Evolutionary conservation across 53 echinoderm and acorn worm genomes (phyloP).

Genomic region (Patiria pectinifera): DNA sequence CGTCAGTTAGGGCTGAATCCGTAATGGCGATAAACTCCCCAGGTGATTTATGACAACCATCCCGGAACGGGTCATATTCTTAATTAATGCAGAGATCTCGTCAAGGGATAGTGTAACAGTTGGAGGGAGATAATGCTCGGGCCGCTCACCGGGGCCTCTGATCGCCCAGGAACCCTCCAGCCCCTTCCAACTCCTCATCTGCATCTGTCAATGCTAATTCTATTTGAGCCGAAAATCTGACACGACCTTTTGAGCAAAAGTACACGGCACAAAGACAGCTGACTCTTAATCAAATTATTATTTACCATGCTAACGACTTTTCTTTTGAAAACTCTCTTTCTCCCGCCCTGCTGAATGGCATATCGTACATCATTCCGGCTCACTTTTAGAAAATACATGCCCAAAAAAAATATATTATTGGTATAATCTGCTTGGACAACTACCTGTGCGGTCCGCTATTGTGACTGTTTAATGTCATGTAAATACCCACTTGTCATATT

Average conservation of each 20-base stretch:
- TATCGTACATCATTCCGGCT: background rate
- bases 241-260: conserved; percentile 47
- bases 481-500: background rate
- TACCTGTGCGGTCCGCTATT: conserved; percentile 1
- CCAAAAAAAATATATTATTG: background rate
- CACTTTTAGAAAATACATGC: conserved; percentile 5
- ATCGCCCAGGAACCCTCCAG: background rate
- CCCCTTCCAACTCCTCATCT: conserved; percentile 5
- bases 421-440: background rate
- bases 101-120: conserved; percentile 63
- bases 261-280: conserved; percentile 60
- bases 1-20: conserved; percentile 60
- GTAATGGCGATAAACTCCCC: conserved; percentile 59
- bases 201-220: conserved; percentile 62
- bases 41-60: conserved; percentile 63
- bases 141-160: conserved; percentile 21
- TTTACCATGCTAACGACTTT: conserved; percentile 40
- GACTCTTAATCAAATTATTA: conserved; percentile 60
- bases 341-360: conserved; percentile 2
- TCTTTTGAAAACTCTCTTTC: background rate
- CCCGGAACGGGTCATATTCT: conserved; percentile 63
- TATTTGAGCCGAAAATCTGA: conserved; percentile 59
- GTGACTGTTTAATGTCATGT: background rate
- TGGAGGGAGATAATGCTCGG: conserved; percentile 47
- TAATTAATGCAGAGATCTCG: conserved; percentile 63